Conservation (phyloP, 1,140 invertebrate genomes). For the Drosophila fuyamai region DNA sequence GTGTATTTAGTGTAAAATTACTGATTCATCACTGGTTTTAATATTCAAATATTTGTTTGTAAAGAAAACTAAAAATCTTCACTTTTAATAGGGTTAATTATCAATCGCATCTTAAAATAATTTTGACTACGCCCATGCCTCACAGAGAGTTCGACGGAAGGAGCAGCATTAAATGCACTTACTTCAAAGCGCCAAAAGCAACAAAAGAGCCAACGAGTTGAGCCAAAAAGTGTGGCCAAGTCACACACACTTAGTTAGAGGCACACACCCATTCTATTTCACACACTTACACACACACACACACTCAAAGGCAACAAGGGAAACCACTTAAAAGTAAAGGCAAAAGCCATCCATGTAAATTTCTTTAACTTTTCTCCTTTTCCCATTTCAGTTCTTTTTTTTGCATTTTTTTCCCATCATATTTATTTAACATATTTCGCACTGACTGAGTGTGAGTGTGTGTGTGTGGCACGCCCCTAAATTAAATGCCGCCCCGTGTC, state of each 20-base stretch:
- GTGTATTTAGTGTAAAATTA: no score
- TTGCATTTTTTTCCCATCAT: slow-evolving; percentile 38
- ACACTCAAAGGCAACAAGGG: slow-evolving; percentile 56
- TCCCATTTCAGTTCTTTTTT: slow-evolving; percentile 22
- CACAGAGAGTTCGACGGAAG: slow-evolving; percentile 9
- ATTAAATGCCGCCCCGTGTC: slow-evolving; percentile 65
- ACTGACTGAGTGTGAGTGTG: slow-evolving; percentile 31
- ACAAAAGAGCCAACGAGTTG: slow-evolving; percentile 66
- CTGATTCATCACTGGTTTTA: no score
- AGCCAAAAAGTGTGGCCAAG: slow-evolving; percentile 68
- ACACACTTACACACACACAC: slow-evolving; percentile 14
- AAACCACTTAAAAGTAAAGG: slow-evolving; percentile 75
- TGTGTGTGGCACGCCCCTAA: slow-evolving; percentile 54
- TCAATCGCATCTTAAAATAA: no score
- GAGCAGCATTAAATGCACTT: slow-evolving; percentile 69
- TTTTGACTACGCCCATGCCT: slow-evolving; percentile 2
- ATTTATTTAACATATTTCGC: slow-evolving; percentile 73
- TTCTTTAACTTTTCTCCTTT: slow-evolving; percentile 65
- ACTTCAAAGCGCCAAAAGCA: slow-evolving; percentile 70
- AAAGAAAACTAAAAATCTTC: no score
- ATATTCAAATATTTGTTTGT: no score
- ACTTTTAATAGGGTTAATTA: neutral
- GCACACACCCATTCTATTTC: slow-evolving; percentile 24
- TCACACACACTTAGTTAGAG: slow-evolving; percentile 52
- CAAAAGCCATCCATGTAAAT: slow-evolving; percentile 71